Conservation (phyloP, 2,888 invertebrate genomes). For the Panzeria rudis region DNA sequence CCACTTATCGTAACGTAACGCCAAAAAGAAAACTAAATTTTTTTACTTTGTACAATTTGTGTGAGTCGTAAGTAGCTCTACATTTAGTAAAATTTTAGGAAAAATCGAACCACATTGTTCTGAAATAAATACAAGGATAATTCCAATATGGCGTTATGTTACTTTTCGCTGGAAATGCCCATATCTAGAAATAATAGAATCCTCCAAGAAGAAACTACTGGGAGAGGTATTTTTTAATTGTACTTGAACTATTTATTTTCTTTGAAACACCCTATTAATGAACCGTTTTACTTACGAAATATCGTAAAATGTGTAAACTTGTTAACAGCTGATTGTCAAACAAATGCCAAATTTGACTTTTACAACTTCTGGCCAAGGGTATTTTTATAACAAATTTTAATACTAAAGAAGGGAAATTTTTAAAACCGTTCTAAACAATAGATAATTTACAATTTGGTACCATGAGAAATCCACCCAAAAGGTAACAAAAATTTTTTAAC, state of each 20-base stretch:
- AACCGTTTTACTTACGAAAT: constrained; percentile 1
- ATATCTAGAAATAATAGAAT: too few species aligned
- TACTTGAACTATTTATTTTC: not conserved
- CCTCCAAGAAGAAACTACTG: too few species aligned
- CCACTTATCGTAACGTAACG: too few species aligned
- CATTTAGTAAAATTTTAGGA: too few species aligned
- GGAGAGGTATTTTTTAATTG: too few species aligned
- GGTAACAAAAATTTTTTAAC: constrained; percentile 72
- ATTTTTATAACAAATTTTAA: constrained; percentile 72
- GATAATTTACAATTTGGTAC: constrained; percentile 49
- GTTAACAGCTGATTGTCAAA: constrained; percentile 70
- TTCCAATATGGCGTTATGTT: too few species aligned
- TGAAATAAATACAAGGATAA: too few species aligned
- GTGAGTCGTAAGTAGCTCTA: too few species aligned
- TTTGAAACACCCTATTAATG: constrained; percentile 55
- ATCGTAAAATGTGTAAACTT: not conserved
- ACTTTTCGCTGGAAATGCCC: too few species aligned
- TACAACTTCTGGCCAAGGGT: constrained; percentile 77
- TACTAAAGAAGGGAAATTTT: not conserved
- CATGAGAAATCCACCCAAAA: constrained; percentile 80
- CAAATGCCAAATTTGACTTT: constrained; percentile 79
- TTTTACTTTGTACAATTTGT: too few species aligned
- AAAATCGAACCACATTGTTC: too few species aligned
- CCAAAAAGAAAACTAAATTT: too few species aligned
- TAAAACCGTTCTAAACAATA: constrained; percentile 70